Percentiles rank a stretch among this genome's conserved stretches.
These are phyloP conservation scores for Cinclus cinclus DNA, from an alignment of 2,113 vertebrate genomes.

Conservation along the genomic window DNA sequence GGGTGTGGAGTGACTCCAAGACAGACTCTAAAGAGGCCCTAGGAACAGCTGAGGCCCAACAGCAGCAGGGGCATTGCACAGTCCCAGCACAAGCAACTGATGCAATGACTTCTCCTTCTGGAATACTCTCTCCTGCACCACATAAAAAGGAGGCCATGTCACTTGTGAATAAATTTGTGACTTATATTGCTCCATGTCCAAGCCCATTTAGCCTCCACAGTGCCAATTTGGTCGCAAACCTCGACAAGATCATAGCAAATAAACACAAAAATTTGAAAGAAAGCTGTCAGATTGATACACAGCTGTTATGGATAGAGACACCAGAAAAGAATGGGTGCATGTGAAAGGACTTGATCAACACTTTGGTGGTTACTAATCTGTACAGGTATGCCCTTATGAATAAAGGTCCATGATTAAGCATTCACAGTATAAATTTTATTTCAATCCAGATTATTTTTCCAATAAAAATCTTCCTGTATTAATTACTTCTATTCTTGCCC, in stretches of 20 bases:
- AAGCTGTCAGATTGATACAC: neutral
- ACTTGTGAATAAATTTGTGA: neutral
- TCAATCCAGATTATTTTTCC: neutral
- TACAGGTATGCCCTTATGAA: neutral
- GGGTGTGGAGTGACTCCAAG: neutral
- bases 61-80: neutral
- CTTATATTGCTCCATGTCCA: neutral
- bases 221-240: neutral
- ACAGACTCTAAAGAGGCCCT: neutral
- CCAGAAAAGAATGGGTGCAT: neutral
- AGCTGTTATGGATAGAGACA: neutral
- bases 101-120: neutral
- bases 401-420: neutral
- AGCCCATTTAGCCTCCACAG: neutral
- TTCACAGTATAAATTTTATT: neutral
- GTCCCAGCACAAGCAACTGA: neutral
- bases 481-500: neutral
- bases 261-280: neutral
- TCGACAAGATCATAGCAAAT: neutral
- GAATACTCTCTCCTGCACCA: neutral
- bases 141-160: neutral
- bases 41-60: neutral
- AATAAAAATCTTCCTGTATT: neutral
- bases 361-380: neutral
- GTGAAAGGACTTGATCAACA: neutral